Base-by-base conservation (phyloP, 2,113 vertebrate species). In the Rhinolophus ferrumequinum region DNA sequence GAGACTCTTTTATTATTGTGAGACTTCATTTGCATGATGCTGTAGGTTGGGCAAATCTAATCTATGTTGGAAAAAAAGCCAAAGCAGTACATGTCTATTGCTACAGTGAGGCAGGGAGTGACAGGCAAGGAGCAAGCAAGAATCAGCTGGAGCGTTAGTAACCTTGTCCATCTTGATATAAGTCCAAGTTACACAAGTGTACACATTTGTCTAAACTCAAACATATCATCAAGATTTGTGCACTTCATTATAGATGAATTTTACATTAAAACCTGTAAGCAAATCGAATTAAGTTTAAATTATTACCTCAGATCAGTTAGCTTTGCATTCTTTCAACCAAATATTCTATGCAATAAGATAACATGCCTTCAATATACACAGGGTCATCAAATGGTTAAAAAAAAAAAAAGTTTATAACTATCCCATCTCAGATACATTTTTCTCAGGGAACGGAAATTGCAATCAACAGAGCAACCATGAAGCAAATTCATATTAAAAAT, bases 401-500 rank as follows among this genome's bases (percentile, higher is more conserved):
- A 69, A 82, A n/a, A 92, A 97, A 73, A 79, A 92, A 97, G 75
- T 91, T 94, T 80, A 87, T 75, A 96, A 88, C 97, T 58, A 97
- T 86, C 64, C 44, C 77, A 67, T 75, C 91, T 47, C 67, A 56
- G 90, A 76, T n/a, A 77, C 50, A 93, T 67, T 16, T 72, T 95
- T 98, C 92, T 96, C 97, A 22, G 70, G 67, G 76, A 94, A 98
- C 98, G 86, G 75, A 98, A 97, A 97, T 76, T 91, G 62, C 94
- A 98, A 97, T 97, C 97, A 90, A 35, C 97, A 98, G 93, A 96
- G 88, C 94, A 98, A 94, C 80, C 90, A 89, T 77, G 92, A 98
- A 98, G 97, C 96, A 97, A 97, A 97, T 96, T 97, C 97, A 92
- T 98, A 98, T 97, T 93, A 98, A 98, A 98, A 98, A 81, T 95